Evolutionary conservation across 2,888 invertebrate species (phyloP).

Genomic region (Heliconius hortense): DNA sequence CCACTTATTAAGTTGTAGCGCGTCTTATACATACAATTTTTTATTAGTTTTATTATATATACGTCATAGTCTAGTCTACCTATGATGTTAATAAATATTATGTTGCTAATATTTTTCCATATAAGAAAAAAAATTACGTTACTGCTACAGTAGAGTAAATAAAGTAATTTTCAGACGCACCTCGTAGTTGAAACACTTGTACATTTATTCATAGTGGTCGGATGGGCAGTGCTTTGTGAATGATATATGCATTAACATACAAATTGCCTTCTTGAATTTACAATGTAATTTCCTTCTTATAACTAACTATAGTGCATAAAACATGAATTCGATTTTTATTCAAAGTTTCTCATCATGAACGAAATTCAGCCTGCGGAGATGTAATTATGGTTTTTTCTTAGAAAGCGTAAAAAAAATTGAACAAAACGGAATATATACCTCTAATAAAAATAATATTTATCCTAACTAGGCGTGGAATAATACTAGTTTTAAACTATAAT

Average conservation of each 20-base stretch:
- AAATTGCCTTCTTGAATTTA: constrained; percentile 30
- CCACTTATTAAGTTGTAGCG: too few relatives aligned
- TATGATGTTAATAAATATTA: too few relatives aligned
- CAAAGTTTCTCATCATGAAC: neutral
- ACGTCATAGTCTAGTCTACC: too few relatives aligned
- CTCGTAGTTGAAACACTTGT: constrained; percentile 22
- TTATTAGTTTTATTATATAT: too few relatives aligned
- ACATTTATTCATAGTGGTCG: constrained; percentile 27
- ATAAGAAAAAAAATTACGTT: neutral
- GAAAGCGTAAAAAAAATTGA: too few relatives aligned
- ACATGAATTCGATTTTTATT: constrained; percentile 23
- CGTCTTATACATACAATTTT: too few relatives aligned
- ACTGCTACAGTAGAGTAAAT: neutral
- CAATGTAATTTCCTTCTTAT: constrained; percentile 33
- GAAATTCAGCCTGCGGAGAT: neutral
- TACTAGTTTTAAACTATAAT: too few relatives aligned
- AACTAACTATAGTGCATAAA: constrained; percentile 21
- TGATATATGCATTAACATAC: constrained; percentile 32
- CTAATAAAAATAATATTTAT: too few relatives aligned
- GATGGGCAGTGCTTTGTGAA: constrained; percentile 28
- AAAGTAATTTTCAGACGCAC: neutral
- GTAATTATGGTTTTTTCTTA: too few relatives aligned
- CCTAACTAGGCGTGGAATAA: too few relatives aligned
- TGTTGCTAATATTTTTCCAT: too few relatives aligned
- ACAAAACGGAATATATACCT: too few relatives aligned